Evolutionary conservation across 53 echinoderm and acorn worm species (phyloP), one percentile per base, ranked within the genome.

Genomic region (Stichopus horrens): DNA sequence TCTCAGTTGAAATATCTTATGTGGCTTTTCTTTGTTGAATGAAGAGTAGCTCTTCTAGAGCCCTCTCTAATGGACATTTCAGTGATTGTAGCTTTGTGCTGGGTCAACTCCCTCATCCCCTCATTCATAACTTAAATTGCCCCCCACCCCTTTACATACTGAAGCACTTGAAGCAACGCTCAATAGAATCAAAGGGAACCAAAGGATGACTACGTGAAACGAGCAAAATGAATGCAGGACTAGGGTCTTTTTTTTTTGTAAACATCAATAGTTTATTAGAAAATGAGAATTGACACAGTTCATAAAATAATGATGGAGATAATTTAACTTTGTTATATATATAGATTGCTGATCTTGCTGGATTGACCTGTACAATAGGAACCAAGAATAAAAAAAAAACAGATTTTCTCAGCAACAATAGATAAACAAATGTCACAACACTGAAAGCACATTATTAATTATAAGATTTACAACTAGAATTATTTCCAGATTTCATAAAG

Each of bases 401-500:
- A 63, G 63, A 63, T 13, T 13, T 63, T 63, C 16, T 63, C 63
- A 63, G 63, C 63, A 63, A 63, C 16, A 63, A 63, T 63, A 63
- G 63, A 63, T 63, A 13, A 79, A 53, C 18, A 54, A 79, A 16
- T 53, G 19, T 53, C 10, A 79, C 79, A 79, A 79, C 79, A 79
- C 54, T 79, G 79, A 79, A 79, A 79, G 79, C 79, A 79, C 79
- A 79, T 79, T 79, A 79, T 79, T 63, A 63, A 63, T 63, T 63
- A 63, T 63, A 63, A 63, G 10, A 63, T 13, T 63, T 16, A 13
- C 16, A 13, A 63, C 63, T 7, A 13, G 63, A 63, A 63, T 63
- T 5, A 37, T 37, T 37, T 37, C 37, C 37, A 37, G 37, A 37
- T 37, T 37, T 37, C 2, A 37, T 37, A 63, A 63, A 63, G 63